A percentile compares a stretch with the other conserved stretches of the same genome.
Evolutionary conservation across 2,888 invertebrate genomes (phyloP).

Genomic region (Crossocerus cetratus): DNA sequence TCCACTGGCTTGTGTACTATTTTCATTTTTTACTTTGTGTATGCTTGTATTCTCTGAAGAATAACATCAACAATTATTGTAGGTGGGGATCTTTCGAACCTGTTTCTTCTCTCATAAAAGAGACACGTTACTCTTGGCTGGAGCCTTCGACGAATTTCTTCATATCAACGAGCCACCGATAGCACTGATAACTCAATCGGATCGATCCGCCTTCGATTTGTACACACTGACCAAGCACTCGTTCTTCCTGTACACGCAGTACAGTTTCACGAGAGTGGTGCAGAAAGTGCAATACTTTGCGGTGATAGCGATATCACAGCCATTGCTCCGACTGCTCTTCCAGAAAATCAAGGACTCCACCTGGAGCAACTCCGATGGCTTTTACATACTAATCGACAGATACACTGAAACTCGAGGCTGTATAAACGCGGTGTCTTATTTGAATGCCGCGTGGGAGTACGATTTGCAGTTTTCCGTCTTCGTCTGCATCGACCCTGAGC

Average conservation of each 20-base stretch:
- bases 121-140: constrained; percentile 35
- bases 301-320: constrained; percentile 37
- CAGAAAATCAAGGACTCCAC: constrained; percentile 46
- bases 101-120: neutral
- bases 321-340: constrained; percentile 28
- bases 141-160: constrained; percentile 38
- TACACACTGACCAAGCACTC: constrained; percentile 31
- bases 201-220: constrained; percentile 10
- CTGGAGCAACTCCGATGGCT: constrained; percentile 51
- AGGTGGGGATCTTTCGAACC: constrained; percentile 24
- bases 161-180: constrained; percentile 11
- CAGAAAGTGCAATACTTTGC: constrained; percentile 35
- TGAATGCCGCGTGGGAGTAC: constrained; percentile 53
- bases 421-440: constrained; percentile 36
- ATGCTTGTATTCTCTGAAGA: no score
- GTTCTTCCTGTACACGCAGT: constrained; percentile 10
- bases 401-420: constrained; percentile 43
- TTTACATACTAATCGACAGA: constrained; percentile 46
- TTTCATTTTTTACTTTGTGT: no score
- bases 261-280: constrained; percentile 12
- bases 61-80: neutral
- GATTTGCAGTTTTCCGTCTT: constrained; percentile 44
- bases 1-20: no score
- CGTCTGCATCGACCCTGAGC: constrained; percentile 48
- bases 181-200: constrained; percentile 35